Percentiles rank a stretch among this genome's conserved stretches.
These are phyloP conservation scores for Fulmarus glacialis DNA, from an alignment of 2,113 vertebrate genomes.

Conservation along the genomic window DNA sequence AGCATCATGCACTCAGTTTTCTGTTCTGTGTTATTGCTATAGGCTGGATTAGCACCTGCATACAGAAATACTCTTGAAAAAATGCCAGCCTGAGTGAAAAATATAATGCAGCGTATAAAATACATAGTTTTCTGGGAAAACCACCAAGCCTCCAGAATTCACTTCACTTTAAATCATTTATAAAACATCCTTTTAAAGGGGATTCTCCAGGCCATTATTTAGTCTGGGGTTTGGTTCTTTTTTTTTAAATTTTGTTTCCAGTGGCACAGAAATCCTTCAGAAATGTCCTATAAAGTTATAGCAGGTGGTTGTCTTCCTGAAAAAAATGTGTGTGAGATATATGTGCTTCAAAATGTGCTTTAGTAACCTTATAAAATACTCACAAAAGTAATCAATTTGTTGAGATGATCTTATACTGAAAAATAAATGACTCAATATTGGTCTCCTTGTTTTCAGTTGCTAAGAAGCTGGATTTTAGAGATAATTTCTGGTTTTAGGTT, in stretches of 20 bases:
- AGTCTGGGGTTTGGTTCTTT: not conserved
- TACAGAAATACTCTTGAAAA: not conserved
- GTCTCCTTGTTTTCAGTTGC: not conserved
- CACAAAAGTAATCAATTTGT: not conserved
- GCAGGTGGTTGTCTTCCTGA: not conserved
- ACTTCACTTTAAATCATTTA: not conserved
- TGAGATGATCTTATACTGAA: not conserved
- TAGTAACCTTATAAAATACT: not conserved
- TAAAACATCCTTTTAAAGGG: not conserved
- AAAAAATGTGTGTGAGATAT: accelerated
- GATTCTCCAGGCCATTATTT: not conserved
- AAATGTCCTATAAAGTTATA: not conserved
- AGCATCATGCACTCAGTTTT: not conserved
- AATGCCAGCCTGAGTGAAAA: not conserved
- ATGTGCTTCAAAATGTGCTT: not conserved
- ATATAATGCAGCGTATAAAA: not conserved
- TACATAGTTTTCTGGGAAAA: not conserved
- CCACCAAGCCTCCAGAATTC: not conserved
- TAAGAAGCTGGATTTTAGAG: not conserved
- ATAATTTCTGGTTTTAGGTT: not conserved
- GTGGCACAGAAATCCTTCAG: not conserved
- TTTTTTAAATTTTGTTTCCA: not conserved
- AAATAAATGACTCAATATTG: constrained; percentile 5
- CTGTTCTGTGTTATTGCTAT: not conserved
- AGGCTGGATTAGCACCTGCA: not conserved